Conservation (phyloP, 2,113 vertebrate genomes). For the Perccottus glenii region DNA sequence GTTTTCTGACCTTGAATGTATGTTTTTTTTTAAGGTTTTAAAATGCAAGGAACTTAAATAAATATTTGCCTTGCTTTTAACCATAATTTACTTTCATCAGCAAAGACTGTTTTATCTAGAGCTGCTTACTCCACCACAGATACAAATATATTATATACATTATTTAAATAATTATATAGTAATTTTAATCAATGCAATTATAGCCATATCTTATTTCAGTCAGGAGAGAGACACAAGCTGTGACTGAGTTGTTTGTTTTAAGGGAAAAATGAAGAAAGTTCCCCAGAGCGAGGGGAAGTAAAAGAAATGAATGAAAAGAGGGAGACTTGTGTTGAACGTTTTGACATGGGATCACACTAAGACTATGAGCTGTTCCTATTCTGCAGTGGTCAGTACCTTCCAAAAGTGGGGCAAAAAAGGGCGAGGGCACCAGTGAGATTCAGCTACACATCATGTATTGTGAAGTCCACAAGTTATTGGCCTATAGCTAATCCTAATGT, state of each 20-base stretch:
- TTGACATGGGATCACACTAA: constrained; percentile 8
- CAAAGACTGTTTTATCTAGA: neutral
- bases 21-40: neutral
- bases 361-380: neutral
- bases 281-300: neutral
- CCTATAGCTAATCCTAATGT: no score
- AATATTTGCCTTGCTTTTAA: neutral
- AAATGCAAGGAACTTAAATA: neutral
- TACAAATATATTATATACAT: no score
- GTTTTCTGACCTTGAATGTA: constrained; percentile 45
- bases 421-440: neutral
- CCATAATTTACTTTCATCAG: neutral
- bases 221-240: no score
- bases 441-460: neutral
- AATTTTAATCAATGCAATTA: no score
- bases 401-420: constrained; percentile 7
- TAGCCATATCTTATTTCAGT: no score
- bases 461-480: no score
- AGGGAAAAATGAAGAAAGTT: no score
- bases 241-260: no score
- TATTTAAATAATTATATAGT: no score
- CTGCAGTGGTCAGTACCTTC: neutral
- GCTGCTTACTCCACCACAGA: no score
- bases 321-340: neutral
- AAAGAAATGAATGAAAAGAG: neutral